A percentile compares a stretch with the other conserved stretches of the same genome.
Conservation (phyloP, 2,113 vertebrate species). For the Alexandromys fortis region DNA sequence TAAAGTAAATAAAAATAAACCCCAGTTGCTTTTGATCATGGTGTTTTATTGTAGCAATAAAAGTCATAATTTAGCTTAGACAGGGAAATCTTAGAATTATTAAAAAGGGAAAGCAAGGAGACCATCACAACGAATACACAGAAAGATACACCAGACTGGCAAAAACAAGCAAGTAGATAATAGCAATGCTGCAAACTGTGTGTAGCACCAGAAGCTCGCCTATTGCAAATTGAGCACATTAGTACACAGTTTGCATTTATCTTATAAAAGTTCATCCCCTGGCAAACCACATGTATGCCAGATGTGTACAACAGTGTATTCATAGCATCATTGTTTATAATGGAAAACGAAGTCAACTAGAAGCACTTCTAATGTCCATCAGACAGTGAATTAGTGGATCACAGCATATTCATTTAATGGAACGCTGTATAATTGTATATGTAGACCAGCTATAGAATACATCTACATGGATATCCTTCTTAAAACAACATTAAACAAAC, state of each 20-base stretch:
- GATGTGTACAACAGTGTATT: neutral
- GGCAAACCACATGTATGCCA: neutral
- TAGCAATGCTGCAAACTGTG: neutral
- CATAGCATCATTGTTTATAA: neutral
- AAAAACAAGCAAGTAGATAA: neutral
- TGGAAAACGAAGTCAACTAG: neutral
- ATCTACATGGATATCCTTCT: neutral
- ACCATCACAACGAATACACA: neutral
- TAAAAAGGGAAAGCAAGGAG: conserved; percentile 14
- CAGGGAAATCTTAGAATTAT: neutral
- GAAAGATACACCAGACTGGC: neutral
- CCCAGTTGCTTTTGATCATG: neutral
- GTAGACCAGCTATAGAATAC: neutral
- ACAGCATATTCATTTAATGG: neutral
- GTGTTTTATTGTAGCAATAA: neutral
- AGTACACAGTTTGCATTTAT: conserved; percentile 2
- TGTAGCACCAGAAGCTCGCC: neutral
- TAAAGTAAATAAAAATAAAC: neutral
- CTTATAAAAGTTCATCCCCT: conserved; percentile 14
- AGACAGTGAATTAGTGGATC: neutral
- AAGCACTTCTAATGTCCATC: neutral
- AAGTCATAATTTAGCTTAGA: neutral
- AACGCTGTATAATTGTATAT: neutral
- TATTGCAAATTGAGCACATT: neutral
- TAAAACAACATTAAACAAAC: neutral